Evolutionary conservation across 2,113 vertebrate species (phyloP).

Genomic region (Thoracochromis brauschi): DNA sequence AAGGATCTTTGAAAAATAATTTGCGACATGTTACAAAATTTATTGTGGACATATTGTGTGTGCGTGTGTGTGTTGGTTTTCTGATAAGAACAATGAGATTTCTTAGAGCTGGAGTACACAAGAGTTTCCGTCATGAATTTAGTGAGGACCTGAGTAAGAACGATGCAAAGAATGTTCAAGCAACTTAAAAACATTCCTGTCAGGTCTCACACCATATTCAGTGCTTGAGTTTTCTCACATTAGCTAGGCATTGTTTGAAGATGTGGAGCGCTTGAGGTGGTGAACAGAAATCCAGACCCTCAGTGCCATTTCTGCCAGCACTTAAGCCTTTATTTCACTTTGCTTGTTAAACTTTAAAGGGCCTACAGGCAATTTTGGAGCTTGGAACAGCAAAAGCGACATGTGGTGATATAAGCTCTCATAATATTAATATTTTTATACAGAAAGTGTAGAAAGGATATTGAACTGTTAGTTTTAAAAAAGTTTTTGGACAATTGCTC

Average conservation of each 20-base stretch:
- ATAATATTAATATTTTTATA: background rate
- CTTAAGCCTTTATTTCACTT: constrained; percentile 1
- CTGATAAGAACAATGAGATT: background rate
- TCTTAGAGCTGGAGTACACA: background rate
- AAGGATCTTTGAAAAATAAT: background rate
- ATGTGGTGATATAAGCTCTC: background rate
- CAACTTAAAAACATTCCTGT: background rate
- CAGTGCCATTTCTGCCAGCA: constrained; percentile 32
- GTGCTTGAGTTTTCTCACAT: constrained; percentile 1
- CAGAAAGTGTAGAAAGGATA: background rate
- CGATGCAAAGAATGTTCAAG: background rate
- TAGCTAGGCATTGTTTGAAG: constrained; percentile 36
- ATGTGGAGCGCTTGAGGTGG: constrained; percentile 8
- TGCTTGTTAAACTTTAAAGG: constrained; percentile 20
- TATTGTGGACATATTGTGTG: background rate
- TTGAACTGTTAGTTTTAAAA: background rate
- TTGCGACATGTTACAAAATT: background rate
- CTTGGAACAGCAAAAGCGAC: background rate
- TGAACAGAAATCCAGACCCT: constrained; percentile 41
- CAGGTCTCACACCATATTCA: background rate
- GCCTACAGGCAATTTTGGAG: background rate
- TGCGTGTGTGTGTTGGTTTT: background rate
- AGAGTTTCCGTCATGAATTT: background rate
- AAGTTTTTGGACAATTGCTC: background rate
- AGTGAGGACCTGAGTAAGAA: background rate